Evolutionary conservation across 2,113 vertebrate species (phyloP).

Genomic region (Megatriorchis doriae): DNA sequence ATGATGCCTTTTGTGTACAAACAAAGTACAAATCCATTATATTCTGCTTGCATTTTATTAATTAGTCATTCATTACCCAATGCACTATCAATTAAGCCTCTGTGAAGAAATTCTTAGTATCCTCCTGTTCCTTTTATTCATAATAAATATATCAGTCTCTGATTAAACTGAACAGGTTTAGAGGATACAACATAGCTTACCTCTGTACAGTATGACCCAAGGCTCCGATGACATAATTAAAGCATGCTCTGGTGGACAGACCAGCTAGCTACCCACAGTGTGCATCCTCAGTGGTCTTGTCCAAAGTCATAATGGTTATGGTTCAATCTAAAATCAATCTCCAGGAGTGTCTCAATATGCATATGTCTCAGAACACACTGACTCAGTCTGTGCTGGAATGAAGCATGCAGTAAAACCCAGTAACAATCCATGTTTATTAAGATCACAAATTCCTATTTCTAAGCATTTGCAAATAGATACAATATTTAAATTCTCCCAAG

Average conservation of each 20-base stretch:
- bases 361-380: neutral
- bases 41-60: conserved; percentile 22
- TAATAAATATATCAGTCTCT: neutral
- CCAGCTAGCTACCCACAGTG: neutral
- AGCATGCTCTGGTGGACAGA: neutral
- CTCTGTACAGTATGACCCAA: neutral
- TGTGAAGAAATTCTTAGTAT: conserved; percentile 13
- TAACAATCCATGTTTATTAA: neutral
- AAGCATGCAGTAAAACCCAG: neutral
- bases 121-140: neutral
- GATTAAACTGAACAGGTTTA: neutral
- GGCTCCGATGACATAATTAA: neutral
- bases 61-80: conserved; percentile 18
- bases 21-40: conserved; percentile 37
- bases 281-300: neutral
- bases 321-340: neutral
- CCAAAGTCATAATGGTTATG: neutral
- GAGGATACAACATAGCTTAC: neutral
- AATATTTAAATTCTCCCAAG: neutral
- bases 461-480: neutral
- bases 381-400: neutral
- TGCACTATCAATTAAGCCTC: conserved; percentile 21
- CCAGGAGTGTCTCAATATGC: neutral
- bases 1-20: conserved; percentile 47
- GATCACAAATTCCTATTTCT: neutral